phyloP scores from a whole-genome alignment of 1,140 invertebrate species.

The Manduca sexta region DNA sequence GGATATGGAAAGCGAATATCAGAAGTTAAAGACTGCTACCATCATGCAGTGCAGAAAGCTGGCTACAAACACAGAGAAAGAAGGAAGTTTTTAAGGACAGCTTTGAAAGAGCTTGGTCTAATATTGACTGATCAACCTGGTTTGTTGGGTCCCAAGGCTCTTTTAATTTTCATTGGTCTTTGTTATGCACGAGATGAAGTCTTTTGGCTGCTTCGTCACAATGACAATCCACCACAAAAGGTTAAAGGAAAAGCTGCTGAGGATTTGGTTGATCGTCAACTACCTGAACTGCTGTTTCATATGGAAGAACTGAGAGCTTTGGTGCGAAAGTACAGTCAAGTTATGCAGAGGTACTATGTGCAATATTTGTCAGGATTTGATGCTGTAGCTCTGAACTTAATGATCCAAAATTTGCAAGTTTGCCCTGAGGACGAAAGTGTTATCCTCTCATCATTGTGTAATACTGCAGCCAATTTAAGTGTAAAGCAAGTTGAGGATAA shows the following conservation, averaged over 20 bases:
- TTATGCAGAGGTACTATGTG: conserved; percentile 98
- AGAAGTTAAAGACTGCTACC: conserved; percentile 96
- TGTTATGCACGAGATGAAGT: conserved; percentile 97
- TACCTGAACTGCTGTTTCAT: conserved; percentile 98
- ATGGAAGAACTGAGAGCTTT: conserved; percentile 97
- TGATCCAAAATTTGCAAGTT: conserved; percentile 89
- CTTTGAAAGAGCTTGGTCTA: conserved; percentile 94
- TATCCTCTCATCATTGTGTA: conserved; percentile 94
- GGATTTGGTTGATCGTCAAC: conserved; percentile 93
- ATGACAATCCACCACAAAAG: conserved; percentile 93
- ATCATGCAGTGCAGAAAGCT: conserved; percentile 90
- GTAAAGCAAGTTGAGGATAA: conserved; percentile 98
- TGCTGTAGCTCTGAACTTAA: conserved; percentile 91
- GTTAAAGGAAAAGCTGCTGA: conserved; percentile 89
- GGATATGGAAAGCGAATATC: conserved; percentile 93
- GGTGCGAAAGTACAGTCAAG: conserved; percentile 95
- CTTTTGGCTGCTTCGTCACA: conserved; percentile 96
- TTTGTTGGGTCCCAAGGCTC: conserved; percentile 95
- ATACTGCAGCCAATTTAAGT: conserved; percentile 88
- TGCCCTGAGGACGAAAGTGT: conserved; percentile 96
- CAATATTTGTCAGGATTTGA: conserved; percentile 98
- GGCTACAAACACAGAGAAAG: conserved; percentile 93
- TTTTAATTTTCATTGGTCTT: conserved; percentile 96
- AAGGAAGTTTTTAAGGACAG: conserved; percentile 96
- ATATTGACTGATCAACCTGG: conserved; percentile 99